phyloP scores from a whole-genome alignment of 1,140 invertebrate species.

The Adoxophyes honmai region DNA sequence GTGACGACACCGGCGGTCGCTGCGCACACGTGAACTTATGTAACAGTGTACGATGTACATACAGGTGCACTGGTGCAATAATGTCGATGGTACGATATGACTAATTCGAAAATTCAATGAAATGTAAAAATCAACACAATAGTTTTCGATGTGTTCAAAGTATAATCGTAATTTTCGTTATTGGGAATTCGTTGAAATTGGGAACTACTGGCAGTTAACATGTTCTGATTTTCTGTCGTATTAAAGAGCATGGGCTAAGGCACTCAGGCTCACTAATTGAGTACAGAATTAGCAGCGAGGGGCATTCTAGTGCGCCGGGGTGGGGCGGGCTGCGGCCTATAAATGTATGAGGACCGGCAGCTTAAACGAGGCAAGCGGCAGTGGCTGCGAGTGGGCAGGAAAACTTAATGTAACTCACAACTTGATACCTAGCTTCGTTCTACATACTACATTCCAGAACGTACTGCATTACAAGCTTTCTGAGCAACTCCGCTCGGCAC shows the following conservation, averaged over 20 bases:
- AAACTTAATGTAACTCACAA: background rate
- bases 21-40: conserved; percentile 15
- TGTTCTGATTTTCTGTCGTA: background rate
- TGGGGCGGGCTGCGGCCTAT: conserved; percentile 12
- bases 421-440: background rate
- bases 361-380: conserved; percentile 4
- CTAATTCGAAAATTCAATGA: too few species aligned
- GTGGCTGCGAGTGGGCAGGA: background rate
- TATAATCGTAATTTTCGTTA: too few species aligned
- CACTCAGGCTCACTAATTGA: conserved; percentile 23
- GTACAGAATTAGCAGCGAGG: conserved; percentile 23
- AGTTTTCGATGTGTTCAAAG: too few species aligned
- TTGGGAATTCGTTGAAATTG: too few species aligned
- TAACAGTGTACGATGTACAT: conserved; percentile 17
- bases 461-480: too few species aligned
- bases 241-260: background rate
- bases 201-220: too few species aligned
- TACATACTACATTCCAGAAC: background rate
- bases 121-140: too few species aligned
- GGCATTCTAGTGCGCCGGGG: conserved; percentile 16
- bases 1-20: conserved; percentile 14
- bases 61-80: background rate
- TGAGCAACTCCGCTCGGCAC: too few species aligned
- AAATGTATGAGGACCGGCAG: conserved; percentile 13
- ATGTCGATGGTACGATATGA: background rate